Evolutionary conservation across 2,888 invertebrate genomes (phyloP), one percentile per base, ranked within the genome.

Genomic region (Patella pellucida): DNA sequence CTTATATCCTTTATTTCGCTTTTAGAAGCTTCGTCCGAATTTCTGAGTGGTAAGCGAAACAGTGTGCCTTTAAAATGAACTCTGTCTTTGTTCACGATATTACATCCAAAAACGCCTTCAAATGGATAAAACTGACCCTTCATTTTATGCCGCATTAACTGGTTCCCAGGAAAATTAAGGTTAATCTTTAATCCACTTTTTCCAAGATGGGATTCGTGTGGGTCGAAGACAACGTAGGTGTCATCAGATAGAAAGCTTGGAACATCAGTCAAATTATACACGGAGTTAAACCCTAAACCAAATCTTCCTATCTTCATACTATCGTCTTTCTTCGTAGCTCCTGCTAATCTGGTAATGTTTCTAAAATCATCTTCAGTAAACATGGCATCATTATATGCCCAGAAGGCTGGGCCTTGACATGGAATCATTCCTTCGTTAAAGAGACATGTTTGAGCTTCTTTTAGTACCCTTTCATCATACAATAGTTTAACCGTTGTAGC

Each of bases 201-300:
- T 19, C 19, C 9, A 9, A 56, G 19, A 56, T n/a, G 16, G 19
- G n/a, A 56, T 31, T 80, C 80, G 73, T 89, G 88, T 4, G 90
- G 90, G 79, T 90, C 90, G 76, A 90, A 88, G 14, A 90, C 86
- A 16, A 89, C 87, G 67, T 89, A 76, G 69, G 80, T 85, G 71
- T 86, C 76, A 7, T 86, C 79, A 71, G 88, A 88, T 16, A 90
- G 78, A 71, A 90, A 87, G 71, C 87, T 87, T 15, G 89, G 89
- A 7, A 88, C 87, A 82, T 89, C 89, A 9, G 89, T 89, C 9
- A 89, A 67, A 73, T 89, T 89, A 77, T 89, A 89, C 16, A 90
- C 89, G 7, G 88, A 83, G 76, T 88, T 88, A 81, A 89, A 89
- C 1, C 89, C 89, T 9, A 88, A 82, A 5, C 88, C 88, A 84